phyloP scores from a whole-genome alignment of 2,797 vertebrate species.

The Urophycis tenuis region DNA sequence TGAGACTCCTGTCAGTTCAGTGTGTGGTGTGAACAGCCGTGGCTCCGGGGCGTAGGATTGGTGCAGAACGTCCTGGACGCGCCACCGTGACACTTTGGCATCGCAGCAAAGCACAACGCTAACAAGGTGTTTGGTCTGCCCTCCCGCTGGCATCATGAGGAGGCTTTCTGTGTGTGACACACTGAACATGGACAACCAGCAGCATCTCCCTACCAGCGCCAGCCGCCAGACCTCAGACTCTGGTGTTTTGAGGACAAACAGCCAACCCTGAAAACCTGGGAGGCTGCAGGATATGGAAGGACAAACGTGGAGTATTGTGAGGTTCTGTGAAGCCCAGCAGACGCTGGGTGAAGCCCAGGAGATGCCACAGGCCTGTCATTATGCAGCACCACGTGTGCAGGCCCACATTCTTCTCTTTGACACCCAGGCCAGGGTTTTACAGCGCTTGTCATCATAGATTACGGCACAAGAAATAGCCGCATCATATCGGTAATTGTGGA shows the following conservation, averaged over 20 bases:
- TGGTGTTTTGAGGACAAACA: not conserved
- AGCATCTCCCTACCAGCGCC: too few relatives aligned
- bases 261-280: not conserved
- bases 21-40: not conserved
- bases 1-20: not conserved
- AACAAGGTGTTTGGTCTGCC: not conserved
- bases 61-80: not conserved
- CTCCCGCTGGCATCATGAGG: not conserved
- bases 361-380: not conserved
- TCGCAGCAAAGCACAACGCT: not conserved
- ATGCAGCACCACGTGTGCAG: not conserved
- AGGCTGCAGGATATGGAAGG: too few relatives aligned
- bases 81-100: not conserved
- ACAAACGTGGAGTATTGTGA: not conserved
- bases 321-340: not conserved
- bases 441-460: slow-evolving; percentile 41
- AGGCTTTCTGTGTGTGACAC: not conserved
- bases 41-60: not conserved
- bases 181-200: too few relatives aligned
- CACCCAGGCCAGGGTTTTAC: slow-evolving; percentile 41
- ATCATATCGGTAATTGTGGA: slow-evolving; percentile 52
- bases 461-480: slow-evolving; percentile 52
- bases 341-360: not conserved
- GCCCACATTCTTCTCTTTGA: slow-evolving; percentile 23
- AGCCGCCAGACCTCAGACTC: too few relatives aligned